Conservation (phyloP, 2,888 invertebrate species). For the Arenicola marina region DNA sequence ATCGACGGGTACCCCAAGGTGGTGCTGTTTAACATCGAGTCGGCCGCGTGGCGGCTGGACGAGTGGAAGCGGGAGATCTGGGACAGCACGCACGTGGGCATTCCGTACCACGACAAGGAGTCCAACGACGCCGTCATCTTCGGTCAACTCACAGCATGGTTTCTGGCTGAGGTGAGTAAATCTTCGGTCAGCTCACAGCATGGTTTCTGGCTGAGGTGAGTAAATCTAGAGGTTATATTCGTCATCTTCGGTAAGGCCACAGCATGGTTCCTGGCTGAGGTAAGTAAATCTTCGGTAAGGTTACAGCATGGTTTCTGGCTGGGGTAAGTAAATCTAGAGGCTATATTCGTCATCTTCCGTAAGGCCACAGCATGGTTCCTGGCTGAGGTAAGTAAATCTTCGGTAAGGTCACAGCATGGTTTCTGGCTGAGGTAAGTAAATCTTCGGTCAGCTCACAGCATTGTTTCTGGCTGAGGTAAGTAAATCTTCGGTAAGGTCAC, state of each 20-base stretch:
- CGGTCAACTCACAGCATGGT: constrained; percentile 92
- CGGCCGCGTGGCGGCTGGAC: constrained; percentile 93
- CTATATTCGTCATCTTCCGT: too few species aligned
- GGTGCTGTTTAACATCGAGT: constrained; percentile 95
- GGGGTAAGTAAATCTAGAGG: too few species aligned
- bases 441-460: too few species aligned
- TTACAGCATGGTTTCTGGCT: too few species aligned
- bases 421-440: too few species aligned
- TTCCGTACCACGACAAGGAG: constrained; percentile 92
- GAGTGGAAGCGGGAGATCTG: constrained; percentile 93
- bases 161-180: constrained; percentile 74
- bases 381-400: too few species aligned
- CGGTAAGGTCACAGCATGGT: too few species aligned
- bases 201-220: too few species aligned
- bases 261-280: constrained; percentile 88
- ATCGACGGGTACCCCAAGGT: constrained; percentile 99
- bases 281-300: constrained; percentile 5
- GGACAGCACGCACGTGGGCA: constrained; percentile 66
- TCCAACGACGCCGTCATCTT: constrained; percentile 96
- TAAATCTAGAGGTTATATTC: too few species aligned
- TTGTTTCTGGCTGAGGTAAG: too few species aligned
- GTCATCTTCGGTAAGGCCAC: constrained; percentile 95
- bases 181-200: not conserved
- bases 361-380: too few species aligned
- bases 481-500: too few species aligned